Conservation (phyloP, 2,113 vertebrate genomes). For the Sinocyclocheilus anophthalmus region DNA sequence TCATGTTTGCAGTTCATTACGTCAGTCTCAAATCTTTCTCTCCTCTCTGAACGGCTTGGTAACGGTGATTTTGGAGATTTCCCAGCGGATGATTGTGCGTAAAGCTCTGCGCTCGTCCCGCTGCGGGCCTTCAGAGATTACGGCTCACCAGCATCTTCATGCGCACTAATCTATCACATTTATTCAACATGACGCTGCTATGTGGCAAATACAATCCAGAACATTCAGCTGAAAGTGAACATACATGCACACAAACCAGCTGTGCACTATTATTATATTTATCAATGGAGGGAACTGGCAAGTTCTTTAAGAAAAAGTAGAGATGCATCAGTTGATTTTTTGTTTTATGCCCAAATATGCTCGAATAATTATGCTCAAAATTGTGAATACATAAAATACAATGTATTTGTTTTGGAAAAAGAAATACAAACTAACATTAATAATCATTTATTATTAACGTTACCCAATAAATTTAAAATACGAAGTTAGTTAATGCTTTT, state of each 20-base stretch:
- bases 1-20: background rate
- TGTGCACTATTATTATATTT: background rate
- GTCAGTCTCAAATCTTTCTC: background rate
- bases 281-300: background rate
- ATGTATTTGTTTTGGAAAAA: too few relatives aligned
- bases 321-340: too few relatives aligned
- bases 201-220: background rate
- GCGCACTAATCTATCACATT: background rate
- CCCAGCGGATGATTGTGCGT: slow-evolving; percentile 9
- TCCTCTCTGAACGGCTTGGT: background rate
- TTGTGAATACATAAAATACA: too few relatives aligned
- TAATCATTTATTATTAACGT: too few relatives aligned
- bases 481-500: too few relatives aligned
- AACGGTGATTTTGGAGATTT: background rate
- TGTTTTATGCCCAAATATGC: too few relatives aligned
- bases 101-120: background rate
- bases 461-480: too few relatives aligned
- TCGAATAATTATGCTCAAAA: too few relatives aligned
- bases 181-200: background rate
- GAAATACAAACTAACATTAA: too few relatives aligned
- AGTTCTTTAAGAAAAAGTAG: too few relatives aligned
- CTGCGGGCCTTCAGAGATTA: background rate
- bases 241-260: background rate
- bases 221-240: background rate
- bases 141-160: background rate